These are phyloP conservation scores for Eulemur rufifrons DNA, from an alignment of 2,113 vertebrate species.

Conservation along the genomic window DNA sequence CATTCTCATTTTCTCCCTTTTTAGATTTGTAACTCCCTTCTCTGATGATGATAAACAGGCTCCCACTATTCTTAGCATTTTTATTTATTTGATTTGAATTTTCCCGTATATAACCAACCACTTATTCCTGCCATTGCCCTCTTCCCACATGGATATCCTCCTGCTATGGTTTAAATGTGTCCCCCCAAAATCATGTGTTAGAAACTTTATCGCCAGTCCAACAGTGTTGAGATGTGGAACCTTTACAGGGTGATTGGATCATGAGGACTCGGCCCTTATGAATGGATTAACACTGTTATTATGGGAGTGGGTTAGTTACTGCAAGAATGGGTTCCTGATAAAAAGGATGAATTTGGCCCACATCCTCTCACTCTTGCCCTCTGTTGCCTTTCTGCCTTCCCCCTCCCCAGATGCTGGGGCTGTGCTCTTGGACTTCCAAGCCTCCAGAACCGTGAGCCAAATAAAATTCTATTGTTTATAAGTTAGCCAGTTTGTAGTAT, in stretches of 20 bases:
- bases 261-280: neutral
- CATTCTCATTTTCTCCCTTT: neutral
- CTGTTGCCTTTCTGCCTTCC: neutral
- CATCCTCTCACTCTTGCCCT: neutral
- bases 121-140: neutral
- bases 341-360: neutral
- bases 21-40: neutral
- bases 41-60: neutral
- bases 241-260: neutral
- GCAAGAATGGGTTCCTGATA: neutral
- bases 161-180: neutral
- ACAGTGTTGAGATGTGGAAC: neutral
- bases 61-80: neutral
- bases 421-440: neutral
- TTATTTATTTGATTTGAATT: neutral
- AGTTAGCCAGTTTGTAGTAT: neutral
- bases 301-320: neutral
- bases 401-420: neutral
- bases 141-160: neutral
- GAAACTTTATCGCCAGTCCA: neutral
- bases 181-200: neutral
- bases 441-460: neutral
- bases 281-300: neutral
- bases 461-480: neutral
- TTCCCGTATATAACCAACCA: neutral